phyloP scores from a whole-genome alignment of 2,797 vertebrate species.

The Avahi laniger region DNA sequence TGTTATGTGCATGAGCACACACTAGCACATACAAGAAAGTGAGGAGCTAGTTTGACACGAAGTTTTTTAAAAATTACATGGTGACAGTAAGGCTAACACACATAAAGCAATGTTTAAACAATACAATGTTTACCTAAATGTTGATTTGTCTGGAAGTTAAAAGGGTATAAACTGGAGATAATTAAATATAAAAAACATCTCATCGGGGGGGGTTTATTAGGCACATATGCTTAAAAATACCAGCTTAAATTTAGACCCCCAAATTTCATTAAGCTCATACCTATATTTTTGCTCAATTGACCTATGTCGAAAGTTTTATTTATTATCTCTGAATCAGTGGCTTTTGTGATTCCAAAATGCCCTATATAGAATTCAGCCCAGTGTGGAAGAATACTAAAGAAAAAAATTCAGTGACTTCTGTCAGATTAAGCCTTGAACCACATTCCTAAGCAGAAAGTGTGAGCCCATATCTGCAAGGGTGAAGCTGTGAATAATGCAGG shows the following conservation, averaged over 20 bases:
- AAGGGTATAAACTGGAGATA: neutral
- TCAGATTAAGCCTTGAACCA: conserved; percentile 17
- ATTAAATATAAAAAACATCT: neutral
- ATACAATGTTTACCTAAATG: neutral
- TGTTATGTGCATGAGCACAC: no score
- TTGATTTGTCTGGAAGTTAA: neutral
- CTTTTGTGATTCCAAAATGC: conserved; percentile 2
- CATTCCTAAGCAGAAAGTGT: conserved; percentile 13
- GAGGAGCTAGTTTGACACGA: neutral
- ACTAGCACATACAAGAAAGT: no score
- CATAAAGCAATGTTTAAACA: neutral
- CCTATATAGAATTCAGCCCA: neutral
- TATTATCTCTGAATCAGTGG: conserved; percentile 11
- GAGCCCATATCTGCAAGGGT: neutral
- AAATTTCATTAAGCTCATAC: neutral
- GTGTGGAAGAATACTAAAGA: neutral
- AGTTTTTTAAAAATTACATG: neutral
- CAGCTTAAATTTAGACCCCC: neutral
- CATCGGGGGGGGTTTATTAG: neutral
- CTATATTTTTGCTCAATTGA: neutral
- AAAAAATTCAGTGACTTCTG: conserved; percentile 11
- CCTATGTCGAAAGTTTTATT: neutral
- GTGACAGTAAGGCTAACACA: neutral
- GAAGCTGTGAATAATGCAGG: conserved; percentile 35
- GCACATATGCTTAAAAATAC: neutral